These are phyloP conservation scores for Porites cylindrica DNA, from an alignment of 92 coral and sea anemone species.

Conservation along the genomic window DNA sequence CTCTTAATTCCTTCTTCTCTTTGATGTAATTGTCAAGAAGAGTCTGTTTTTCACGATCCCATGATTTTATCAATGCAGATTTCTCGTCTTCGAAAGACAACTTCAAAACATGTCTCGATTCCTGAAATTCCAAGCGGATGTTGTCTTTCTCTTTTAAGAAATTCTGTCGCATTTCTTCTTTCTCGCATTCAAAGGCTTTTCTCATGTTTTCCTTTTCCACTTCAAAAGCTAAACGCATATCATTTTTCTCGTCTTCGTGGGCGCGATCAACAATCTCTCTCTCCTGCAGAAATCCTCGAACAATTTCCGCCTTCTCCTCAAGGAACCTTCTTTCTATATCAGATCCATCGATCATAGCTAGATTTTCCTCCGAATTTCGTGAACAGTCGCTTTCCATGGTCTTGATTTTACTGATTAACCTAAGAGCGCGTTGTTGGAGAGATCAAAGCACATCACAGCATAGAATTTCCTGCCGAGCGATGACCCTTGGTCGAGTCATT, in stretches of 20 bases:
- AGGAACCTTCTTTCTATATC: slow-evolving; percentile 63
- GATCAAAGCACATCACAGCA: slow-evolving; percentile 20
- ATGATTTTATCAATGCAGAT: slow-evolving; percentile 64
- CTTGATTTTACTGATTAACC: background rate
- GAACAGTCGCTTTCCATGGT: slow-evolving; percentile 34
- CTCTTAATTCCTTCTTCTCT: slow-evolving; percentile 86
- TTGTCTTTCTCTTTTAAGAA: slow-evolving; percentile 92
- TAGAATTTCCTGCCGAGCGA: slow-evolving; percentile 10
- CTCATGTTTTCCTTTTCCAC: slow-evolving; percentile 88
- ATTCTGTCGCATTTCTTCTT: slow-evolving; percentile 90
- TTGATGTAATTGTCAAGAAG: slow-evolving; percentile 73
- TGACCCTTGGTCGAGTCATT: slow-evolving; percentile 28
- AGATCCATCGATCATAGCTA: slow-evolving; percentile 32
- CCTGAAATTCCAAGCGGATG: slow-evolving; percentile 94
- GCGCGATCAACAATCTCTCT: slow-evolving; percentile 85
- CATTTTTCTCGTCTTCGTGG: slow-evolving; percentile 89
- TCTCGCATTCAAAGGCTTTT: slow-evolving; percentile 88
- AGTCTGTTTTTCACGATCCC: slow-evolving; percentile 81
- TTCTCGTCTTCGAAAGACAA: slow-evolving; percentile 95
- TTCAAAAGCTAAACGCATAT: slow-evolving; percentile 81
- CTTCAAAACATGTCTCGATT: slow-evolving; percentile 95
- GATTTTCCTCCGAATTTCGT: slow-evolving; percentile 17
- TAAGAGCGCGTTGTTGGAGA: background rate
- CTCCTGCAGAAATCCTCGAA: slow-evolving; percentile 97
- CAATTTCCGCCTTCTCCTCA: slow-evolving; percentile 95